These are phyloP conservation scores for Vipera latastei DNA, from an alignment of 2,797 vertebrate genomes.

Conservation along the genomic window DNA sequence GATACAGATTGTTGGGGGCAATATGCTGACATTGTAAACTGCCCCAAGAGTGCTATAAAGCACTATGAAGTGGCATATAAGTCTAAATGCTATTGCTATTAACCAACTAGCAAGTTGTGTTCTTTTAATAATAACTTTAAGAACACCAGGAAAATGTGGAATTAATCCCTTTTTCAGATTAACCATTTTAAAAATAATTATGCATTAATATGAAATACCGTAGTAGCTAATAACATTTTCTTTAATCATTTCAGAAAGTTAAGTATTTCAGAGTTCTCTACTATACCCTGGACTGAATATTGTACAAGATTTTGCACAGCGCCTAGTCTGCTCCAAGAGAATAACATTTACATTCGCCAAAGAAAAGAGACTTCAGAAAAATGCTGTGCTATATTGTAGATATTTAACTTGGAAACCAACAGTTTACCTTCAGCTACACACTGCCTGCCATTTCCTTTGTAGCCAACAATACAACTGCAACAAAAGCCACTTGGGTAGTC, in stretches of 20 bases:
- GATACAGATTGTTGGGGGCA: background rate
- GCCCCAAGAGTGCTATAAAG: background rate
- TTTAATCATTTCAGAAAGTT: background rate
- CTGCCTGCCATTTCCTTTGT: slow-evolving; percentile 91
- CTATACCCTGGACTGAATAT: background rate
- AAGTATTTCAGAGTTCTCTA: background rate
- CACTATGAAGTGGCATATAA: background rate
- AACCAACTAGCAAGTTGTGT: background rate
- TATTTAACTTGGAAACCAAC: slow-evolving; percentile 6
- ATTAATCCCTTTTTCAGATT: background rate
- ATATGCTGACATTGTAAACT: background rate
- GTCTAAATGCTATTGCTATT: background rate
- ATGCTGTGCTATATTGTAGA: background rate
- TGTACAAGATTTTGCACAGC: background rate
- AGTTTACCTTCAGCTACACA: slow-evolving; percentile 89
- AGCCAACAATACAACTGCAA: slow-evolving; percentile 89
- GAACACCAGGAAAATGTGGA: background rate
- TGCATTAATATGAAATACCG: background rate
- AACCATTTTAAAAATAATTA: background rate
- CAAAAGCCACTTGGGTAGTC: slow-evolving; percentile 88
- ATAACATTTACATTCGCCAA: background rate
- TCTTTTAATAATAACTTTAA: background rate
- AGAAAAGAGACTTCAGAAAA: background rate
- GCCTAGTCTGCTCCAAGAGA: background rate
- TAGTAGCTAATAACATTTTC: background rate